Conservation (phyloP, 2,888 invertebrate species). For the Andrena trimmerana region DNA sequence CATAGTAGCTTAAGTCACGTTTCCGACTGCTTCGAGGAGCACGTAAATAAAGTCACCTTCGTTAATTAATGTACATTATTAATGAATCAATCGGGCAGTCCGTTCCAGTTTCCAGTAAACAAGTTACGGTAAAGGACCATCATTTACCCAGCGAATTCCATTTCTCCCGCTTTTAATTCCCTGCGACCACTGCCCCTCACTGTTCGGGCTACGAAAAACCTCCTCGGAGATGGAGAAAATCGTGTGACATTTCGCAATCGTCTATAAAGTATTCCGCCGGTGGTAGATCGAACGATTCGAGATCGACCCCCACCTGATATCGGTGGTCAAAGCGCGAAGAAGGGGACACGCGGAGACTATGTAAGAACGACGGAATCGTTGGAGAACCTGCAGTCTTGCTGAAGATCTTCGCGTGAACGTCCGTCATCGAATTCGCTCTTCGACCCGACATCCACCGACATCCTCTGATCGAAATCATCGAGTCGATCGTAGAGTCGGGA, state of each 20-base stretch:
- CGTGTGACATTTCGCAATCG: not conserved
- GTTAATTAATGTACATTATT: constrained; percentile 33
- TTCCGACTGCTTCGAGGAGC: not conserved
- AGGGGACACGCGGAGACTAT: constrained; percentile 63
- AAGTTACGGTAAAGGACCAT: constrained; percentile 1
- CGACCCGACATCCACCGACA: not conserved
- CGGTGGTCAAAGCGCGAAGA: constrained; percentile 47
- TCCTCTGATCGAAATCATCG: not conserved
- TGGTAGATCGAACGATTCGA: not conserved
- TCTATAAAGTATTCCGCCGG: constrained; percentile 23
- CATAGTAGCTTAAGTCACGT: not conserved
- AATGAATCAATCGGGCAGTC: constrained; percentile 32
- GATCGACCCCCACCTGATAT: constrained; percentile 61
- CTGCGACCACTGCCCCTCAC: too few species aligned
- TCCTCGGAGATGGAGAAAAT: not conserved
- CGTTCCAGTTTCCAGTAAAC: constrained; percentile 30
- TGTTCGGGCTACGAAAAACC: not conserved
- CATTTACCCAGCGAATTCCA: not conserved
- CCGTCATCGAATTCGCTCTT: not conserved
- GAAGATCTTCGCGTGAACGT: constrained; percentile 16
- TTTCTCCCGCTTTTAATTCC: not conserved
- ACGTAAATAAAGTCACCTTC: not conserved
- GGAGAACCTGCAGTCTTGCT: constrained; percentile 75
- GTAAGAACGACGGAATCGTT: constrained; percentile 76
- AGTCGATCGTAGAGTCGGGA: too few species aligned